A percentile compares a stretch with the other conserved stretches of the same genome.
Conservation (phyloP, 1,140 invertebrate genomes). For the Cataglyphis hispanica region DNA sequence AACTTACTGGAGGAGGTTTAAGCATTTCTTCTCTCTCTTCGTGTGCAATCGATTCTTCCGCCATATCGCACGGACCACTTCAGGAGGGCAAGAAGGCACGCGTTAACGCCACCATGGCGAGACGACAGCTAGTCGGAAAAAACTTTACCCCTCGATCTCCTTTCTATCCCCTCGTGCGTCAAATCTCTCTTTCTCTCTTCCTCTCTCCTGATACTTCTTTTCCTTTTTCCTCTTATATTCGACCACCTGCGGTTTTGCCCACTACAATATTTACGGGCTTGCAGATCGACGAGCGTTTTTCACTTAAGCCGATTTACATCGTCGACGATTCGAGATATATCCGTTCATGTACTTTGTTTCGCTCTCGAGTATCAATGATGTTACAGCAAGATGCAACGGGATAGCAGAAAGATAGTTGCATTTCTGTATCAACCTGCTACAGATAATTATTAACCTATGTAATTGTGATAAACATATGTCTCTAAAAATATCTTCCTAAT, state of each 20-base stretch:
- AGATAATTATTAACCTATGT: not conserved
- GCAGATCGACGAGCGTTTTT: conserved; percentile 77
- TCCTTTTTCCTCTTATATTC: not conserved
- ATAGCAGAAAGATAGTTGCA: not conserved
- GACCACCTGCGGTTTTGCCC: conserved; percentile 62
- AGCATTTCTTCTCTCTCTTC: conserved; percentile 74
- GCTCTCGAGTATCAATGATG: conserved; percentile 32
- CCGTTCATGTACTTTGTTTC: conserved; percentile 73
- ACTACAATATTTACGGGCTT: conserved; percentile 77
- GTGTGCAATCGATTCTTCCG: conserved; percentile 78
- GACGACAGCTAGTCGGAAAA: conserved; percentile 64
- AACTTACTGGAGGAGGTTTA: conserved; percentile 67
- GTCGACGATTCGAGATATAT: conserved; percentile 74
- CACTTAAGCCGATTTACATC: conserved; percentile 72
- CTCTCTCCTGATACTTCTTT: conserved; percentile 53
- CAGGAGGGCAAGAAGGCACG: conserved; percentile 72
- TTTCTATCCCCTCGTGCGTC: conserved; percentile 49
- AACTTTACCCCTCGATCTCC: conserved; percentile 54
- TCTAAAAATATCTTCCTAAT: not conserved
- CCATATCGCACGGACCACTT: conserved; percentile 75
- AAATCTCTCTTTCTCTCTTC: conserved; percentile 21
- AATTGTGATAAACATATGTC: not conserved
- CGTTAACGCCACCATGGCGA: conserved; percentile 62
- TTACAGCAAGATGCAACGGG: not conserved
- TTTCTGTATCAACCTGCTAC: not conserved